Evolutionary conservation across 2,888 invertebrate genomes (phyloP), one percentile per base, ranked within the genome.

Genomic region (Hipparchia sbordonii): DNA sequence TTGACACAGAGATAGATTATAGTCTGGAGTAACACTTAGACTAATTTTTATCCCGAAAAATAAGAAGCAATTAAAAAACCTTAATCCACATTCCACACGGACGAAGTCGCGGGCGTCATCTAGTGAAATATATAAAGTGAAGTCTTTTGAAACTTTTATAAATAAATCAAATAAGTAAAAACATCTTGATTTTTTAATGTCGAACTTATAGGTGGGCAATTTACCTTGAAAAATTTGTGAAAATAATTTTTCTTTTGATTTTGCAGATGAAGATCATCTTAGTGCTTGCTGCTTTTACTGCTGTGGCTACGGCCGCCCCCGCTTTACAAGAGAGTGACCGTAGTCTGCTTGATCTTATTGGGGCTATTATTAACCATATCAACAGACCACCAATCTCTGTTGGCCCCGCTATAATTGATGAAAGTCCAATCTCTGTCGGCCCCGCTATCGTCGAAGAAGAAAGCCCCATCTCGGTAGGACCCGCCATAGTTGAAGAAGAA

Each of bases 191-290:
- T 39, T 5, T 39, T 39, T 39, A 39, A 39, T 39, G 5, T 39
- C 39, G 39, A 39, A 39, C 0, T 5, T 39, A 39, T 39, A 39
- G 3, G 39, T 39, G 2, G 39, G 39, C 39, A 39, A 39, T 2
- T 39, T 39, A 39, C 39, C 39, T 2, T 39, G 5, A 39, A 39
- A 5, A 39, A 1, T 39, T 39, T 2, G 5, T 39, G 5, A 39
- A 39, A 2, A 39, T 5, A 9, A 12, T 12, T 39, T 60, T 33
- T 13, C 8, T 63, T 69, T 72, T 75, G 8, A 23, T 68, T 73
- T 61, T 67, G 78, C 84, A 80, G 61, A 90, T 90, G 90, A 89
- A 90, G 85, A 87, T 81, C 86, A 80, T 90, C 79, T 54, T 87
- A 54, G 85, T 85, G 66, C 79, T 91, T 79, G 85, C 87, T 61